Base-by-base conservation (phyloP, 1,140 invertebrate genomes). In the Psix sp. region DNA sequence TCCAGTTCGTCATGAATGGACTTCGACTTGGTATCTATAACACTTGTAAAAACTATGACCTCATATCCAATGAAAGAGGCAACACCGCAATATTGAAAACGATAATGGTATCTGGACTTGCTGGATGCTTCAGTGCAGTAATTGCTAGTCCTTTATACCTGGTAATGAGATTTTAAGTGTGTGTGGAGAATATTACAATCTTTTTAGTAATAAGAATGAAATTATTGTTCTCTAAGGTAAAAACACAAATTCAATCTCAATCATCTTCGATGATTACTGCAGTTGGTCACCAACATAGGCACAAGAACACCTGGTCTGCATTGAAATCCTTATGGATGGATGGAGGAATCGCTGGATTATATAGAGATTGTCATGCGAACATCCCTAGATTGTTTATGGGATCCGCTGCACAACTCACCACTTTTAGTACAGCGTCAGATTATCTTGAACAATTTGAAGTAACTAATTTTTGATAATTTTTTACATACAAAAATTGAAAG, bases 201-300 rank as follows among this genome's bases (percentile, higher is more conserved):
- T n/a, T n/a, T n/a, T n/a, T n/a, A n/a, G n/a, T n/a, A n/a, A n/a
- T n/a, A n/a, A n/a, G n/a, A n/a, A n/a, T n/a, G n/a, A n/a, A n/a
- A n/a, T n/a, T n/a, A n/a, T n/a, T 1, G 26, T 36, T 36, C 9
- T 15, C 45, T 49, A 3, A 92, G 92, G 90, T 97, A 9, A 98
- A 98, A 88, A 96, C 94, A 0, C 94, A 97, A 77, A 82, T 97
- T 7, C 96, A 98, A 81, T 91, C 95, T 0, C 92, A 94, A 71
- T 76, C 74, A 6, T 80, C 80, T 1, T 91, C 92, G 0, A 85
- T 88, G 39, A 86, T 89, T 10, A 96, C 97, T 66, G 95, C 96
- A 4, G 96, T 98, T 0, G 96, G 96, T 0, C 90, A 93, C 85
- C 96, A 98, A 77, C 96, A 97, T 79, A 80, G 88, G 1, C 93